Evolutionary conservation across 1,140 invertebrate species (phyloP), one percentile per base, ranked within the genome.

Genomic region (Drosophila rufa): DNA sequence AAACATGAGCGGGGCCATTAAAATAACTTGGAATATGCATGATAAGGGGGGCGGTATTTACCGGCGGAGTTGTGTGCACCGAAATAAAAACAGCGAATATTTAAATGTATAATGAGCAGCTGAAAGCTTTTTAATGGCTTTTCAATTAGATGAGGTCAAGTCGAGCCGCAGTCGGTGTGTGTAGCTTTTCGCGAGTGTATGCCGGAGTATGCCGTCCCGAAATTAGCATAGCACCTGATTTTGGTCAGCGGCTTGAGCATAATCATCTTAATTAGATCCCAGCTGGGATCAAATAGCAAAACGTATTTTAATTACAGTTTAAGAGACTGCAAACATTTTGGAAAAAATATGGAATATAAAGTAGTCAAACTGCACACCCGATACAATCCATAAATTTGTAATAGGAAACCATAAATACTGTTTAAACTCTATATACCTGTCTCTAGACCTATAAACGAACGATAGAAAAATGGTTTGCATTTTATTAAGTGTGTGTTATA

Each of bases 81-180:
- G 62, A 84, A 82, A 89, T 74, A 75, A 81, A 89, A 84, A 82
- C 75, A 62, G 76, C 75, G 74, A 85, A 85, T 90, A 91, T 90
- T 90, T 89, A 85, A 90, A 90, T 90, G 86, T 80, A 90, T 90
- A 90, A 90, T 90, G 85, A 90, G 86, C 64, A 91, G 79, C 79
- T 90, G 85, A 90, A 90, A 90, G 85, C 85, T 90, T 90, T 90
- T 90, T 90, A 90, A 90, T 90, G 85, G 85, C 71, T 90, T 90
- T 90, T 90, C 86, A 90, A 90, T 90, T 90, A 90, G 86, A 82
- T 78, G 75, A 85, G 79, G 79, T 82, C 85, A 70, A 74, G 68
- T 71, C 55, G 56, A 60, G 46, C 70, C 67, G 22, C 70, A 74
- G 55, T 36, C 38, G 47, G 19, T 22, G 51, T 40, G 50, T 68